Evolutionary conservation across 2,888 invertebrate genomes (phyloP), one percentile per base, ranked within the genome.

Genomic region (Sicus ferrugineus): DNA sequence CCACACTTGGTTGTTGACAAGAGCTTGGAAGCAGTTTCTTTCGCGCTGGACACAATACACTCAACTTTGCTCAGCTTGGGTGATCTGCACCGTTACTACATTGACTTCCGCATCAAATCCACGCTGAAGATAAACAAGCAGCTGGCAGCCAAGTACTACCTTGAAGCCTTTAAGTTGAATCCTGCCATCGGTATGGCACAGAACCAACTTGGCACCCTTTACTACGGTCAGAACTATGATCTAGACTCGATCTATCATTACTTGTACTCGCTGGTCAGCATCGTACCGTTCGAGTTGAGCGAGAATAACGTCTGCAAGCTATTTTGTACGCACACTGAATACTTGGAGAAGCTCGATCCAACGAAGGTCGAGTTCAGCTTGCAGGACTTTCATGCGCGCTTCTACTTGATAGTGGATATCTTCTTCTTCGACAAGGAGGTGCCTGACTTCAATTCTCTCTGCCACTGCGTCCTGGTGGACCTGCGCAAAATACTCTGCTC

Each of bases 121-220:
- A 79, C 80, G 64, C 70, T 81, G 16, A 80, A 79, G 50, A 80
- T 83, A 21, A 81, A 75, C 48, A 83, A 83, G 70, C 80, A 84
- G 31, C 78, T 81, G 70, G 83, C 96, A 34, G 90, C 92, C 69
- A 89, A 94, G 70, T 97, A 94, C 83, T 97, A 97, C 84, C 89
- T 91, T 73, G 92, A 93, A 87, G 95, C 95, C 48, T 89, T 93
- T 73, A 89, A 90, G 73, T 88, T 92, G 71, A 92, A 93, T 83
- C 90, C 92, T 61, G 89, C 90, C 31, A 89, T 90, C 82, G 97
- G 97, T 59, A 95, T 96, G 93, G 95, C 97, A 2, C 93, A 95
- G 81, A 97, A 98, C 86, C 97, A 97, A 86, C 87, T 98, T 76
- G 97, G 96, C 1, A 97, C 96, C 21, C 85, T 98, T 65, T 91